Base-by-base conservation (phyloP, 2,888 invertebrate species). In the Acanthococcus lagerstroemiae region DNA sequence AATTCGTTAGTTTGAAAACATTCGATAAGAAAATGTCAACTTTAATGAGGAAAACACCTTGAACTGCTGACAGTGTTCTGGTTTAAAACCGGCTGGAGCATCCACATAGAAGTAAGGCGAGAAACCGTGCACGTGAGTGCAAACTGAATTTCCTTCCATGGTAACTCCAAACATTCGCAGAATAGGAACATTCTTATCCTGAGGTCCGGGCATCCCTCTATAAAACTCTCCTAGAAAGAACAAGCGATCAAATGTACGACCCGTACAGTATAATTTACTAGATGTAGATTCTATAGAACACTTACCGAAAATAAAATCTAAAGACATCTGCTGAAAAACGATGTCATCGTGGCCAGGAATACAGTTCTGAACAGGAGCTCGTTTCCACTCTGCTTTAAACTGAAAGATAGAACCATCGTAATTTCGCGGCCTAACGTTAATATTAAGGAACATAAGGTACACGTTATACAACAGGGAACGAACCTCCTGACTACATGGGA, bases 51-150 rank as follows among this genome's bases (percentile, higher is more conserved):
- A 50, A 50, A 7, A 6, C 26, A 84, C 84, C 76, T 83, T 84
- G 72, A 91, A 86, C 27, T 78, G 77, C 67, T 76, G 75, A 70
- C 87, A 84, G 72, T 88, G 82, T 4, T 76, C 74, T 26, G 80
- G 75, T 55, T 80, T 81, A 73, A 93, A 91, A 55, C 77, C 79
- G n/a, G 78, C 72, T 9, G 95, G 95, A 0, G 93, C 87, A 58
- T 86, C 84, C 0, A 95, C 88, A 79, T 90, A 99, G 74, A 99
- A 91, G 77, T 97, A 99, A 0, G 99, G 95, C 63, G 88, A 86
- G 76, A 95, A 99, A 6, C 97, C 97, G 79, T 96, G 95, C 26
- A 97, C 88, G 78, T 96, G 95, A 75, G 94, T 95, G 75, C 95
- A 90, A 21, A 99, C 90, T 21, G 97, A 96, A 78, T 95, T 88